phyloP scores from a whole-genome alignment of 2,113 vertebrate genomes.

The Hymenochirus boettgeri region DNA sequence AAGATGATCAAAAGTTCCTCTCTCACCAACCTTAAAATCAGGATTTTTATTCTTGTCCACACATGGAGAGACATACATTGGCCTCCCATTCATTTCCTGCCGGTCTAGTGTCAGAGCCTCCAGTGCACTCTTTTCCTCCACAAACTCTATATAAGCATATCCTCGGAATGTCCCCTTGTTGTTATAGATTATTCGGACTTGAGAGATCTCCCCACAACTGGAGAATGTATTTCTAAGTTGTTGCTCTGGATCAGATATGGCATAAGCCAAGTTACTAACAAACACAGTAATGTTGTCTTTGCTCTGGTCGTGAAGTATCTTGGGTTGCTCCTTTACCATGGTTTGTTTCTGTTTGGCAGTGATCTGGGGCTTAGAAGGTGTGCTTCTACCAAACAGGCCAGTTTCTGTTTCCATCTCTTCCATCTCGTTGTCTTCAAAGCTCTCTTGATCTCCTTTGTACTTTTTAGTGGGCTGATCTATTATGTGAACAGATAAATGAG shows the following conservation, averaged over 20 bases:
- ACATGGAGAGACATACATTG: conserved; percentile 93
- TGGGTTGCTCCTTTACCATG: conserved; percentile 55
- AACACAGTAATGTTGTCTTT: conserved; percentile 82
- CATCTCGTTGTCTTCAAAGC: conserved; percentile 29
- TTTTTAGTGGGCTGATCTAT: conserved; percentile 73
- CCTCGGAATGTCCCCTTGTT: conserved; percentile 81
- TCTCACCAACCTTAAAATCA: conserved; percentile 79
- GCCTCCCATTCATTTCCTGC: conserved; percentile 75
- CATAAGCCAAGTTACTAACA: conserved; percentile 89
- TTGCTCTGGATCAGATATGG: conserved; percentile 72
- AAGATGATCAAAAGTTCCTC: no score
- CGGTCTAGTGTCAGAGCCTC: conserved; percentile 83
- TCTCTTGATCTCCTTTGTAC: conserved; percentile 60
- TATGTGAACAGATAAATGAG: neutral
- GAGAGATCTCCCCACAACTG: conserved; percentile 72
- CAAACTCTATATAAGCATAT: conserved; percentile 88
- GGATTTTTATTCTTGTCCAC: conserved; percentile 95
- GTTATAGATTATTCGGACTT: conserved; percentile 76
- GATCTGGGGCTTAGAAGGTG: conserved; percentile 41
- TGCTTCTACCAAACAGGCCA: conserved; percentile 59
- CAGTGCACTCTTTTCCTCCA: conserved; percentile 61
- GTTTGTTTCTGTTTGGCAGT: conserved; percentile 58
- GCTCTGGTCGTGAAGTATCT: conserved; percentile 67
- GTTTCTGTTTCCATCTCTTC: conserved; percentile 66
- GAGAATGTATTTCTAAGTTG: conserved; percentile 76